Percentiles rank a stretch among this genome's conserved stretches.
phyloP scores from a whole-genome alignment of 2,113 vertebrate species.

The Meleagris gallopavo region DNA sequence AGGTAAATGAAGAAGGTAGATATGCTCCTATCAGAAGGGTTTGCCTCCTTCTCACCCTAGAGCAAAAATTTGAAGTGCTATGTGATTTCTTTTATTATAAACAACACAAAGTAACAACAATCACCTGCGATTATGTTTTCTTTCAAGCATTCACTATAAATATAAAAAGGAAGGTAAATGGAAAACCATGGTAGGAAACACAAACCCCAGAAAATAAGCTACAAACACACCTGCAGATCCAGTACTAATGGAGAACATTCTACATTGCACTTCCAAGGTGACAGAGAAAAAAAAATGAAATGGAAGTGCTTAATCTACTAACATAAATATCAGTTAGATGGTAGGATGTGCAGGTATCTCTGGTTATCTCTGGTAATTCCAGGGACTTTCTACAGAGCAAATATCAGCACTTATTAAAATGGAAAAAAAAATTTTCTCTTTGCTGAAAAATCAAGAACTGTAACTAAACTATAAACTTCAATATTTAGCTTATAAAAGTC shows the following conservation, averaged over 20 bases:
- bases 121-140: too few species aligned
- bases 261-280: not conserved
- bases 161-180: not conserved
- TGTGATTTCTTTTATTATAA: not conserved
- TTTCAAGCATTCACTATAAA: not conserved
- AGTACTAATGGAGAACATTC: not conserved
- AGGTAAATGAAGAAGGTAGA: not conserved
- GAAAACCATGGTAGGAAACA: not conserved
- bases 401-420: not conserved
- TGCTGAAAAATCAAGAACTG: not conserved
- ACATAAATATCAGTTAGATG: not conserved
- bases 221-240: not conserved
- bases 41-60: not conserved
- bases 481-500: not conserved
- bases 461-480: not conserved
- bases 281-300: not conserved
- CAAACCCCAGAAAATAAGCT: accelerated
- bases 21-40: not conserved
- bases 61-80: not conserved
- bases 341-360: not conserved
- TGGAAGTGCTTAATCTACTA: not conserved
- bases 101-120: not conserved
- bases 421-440: not conserved
- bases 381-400: not conserved
- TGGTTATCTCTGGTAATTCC: not conserved